These are phyloP conservation scores for Dipus sagitta DNA, from an alignment of 2,797 vertebrate species.

Conservation along the genomic window DNA sequence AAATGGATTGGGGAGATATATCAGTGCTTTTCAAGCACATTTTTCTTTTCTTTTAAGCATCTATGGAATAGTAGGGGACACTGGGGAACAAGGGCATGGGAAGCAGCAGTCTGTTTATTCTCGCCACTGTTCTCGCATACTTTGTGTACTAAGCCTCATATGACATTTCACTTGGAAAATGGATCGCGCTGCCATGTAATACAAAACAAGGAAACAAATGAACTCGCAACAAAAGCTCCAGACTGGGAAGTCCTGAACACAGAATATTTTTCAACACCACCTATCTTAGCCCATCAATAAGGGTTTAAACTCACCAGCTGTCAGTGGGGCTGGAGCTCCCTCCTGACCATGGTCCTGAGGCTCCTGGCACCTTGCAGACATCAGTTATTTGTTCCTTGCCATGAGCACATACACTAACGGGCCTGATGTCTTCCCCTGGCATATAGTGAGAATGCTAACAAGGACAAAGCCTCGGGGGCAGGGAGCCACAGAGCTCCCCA, in stretches of 20 bases:
- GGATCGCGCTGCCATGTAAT: neutral
- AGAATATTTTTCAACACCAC: constrained; percentile 56
- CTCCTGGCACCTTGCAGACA: constrained; percentile 31
- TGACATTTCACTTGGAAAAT: constrained; percentile 15
- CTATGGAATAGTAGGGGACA: neutral
- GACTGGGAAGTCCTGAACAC: constrained; percentile 9
- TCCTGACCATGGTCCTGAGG: constrained; percentile 60
- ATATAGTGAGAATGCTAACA: constrained; percentile 16
- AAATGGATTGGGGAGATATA: neutral
- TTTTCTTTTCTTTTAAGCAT: neutral
- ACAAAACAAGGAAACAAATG: constrained; percentile 57
- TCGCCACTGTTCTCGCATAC: neutral
- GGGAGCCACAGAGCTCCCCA: neutral
- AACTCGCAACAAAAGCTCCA: constrained; percentile 56
- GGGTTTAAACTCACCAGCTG: constrained; percentile 51
- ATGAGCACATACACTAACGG: neutral
- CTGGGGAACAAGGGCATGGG: neutral
- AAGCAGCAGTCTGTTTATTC: neutral
- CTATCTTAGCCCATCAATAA: constrained; percentile 9
- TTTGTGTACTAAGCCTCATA: neutral
- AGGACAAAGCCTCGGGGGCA: neutral
- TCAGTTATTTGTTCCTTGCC: neutral
- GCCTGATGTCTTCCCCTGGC: neutral
- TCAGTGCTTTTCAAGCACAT: neutral
- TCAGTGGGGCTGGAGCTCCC: constrained; percentile 16